Base-by-base conservation (phyloP, 2,888 invertebrate species). In the Aporophyla lueneburgensis region DNA sequence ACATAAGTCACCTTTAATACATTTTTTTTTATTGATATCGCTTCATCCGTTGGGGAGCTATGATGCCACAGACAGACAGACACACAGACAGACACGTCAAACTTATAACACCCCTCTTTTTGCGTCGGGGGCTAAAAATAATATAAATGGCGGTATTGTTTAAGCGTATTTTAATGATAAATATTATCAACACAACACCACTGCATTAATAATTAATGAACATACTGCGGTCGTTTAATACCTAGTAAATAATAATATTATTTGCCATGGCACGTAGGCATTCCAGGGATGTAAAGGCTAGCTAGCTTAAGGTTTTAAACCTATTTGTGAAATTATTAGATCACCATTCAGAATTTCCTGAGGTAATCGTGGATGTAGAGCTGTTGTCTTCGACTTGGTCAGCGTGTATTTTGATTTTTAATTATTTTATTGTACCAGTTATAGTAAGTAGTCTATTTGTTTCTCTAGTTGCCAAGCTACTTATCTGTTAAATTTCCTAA, bases 161-260 rank as follows among this genome's bases (percentile, higher is more conserved):
- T 66, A 62, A 75, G 68, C 43, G 21, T 56, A 69, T 72, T 80
- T 77, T 58, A 80, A 75, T 82, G 19, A 78, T 85, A 73, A 78
- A 78, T 81, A 51, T 76, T 69, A 85, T 83, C 68, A 83, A 83
- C 70, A 78, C 70, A 74, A 21, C 40, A 63, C 82, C 72, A 84
- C 81, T 62, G 54, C 24, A 75, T 83, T 70, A 66, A 77, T 82
- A 74, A 78, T 63, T 80, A 76, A 85, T 80, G 51, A 71, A 66
- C 51, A 46, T 16, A 33, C 66, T 24, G 49, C 53, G 68, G 54
- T 62, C 14, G 19, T 54, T 69, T 73, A 61, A 61, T 49, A 54
- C 10, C 21, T 49, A 27, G 43, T 40, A 24, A 76, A 76, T 76
- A 67, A 76, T 75, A 58, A 21, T 43, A 51, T 19, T 33, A 43